Base-by-base conservation (phyloP, 2,113 vertebrate genomes). In the Callipepla squamata region DNA sequence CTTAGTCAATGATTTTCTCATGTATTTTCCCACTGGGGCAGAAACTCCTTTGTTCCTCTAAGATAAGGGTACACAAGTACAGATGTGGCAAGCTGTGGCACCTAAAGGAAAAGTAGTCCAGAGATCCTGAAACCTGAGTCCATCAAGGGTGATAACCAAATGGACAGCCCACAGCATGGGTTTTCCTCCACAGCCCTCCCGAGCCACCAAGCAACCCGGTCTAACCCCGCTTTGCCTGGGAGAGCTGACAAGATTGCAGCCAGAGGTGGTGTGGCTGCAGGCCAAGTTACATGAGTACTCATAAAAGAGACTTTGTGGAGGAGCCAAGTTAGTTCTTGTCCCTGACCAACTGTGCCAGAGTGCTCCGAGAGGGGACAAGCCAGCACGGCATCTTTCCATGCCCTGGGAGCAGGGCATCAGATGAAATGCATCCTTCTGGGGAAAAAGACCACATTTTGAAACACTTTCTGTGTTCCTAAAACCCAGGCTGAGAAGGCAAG, bases 231-330 rank as follows among this genome's bases (percentile, higher is more conserved):
- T 95, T 84, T 58, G 85, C 93, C 11, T 66, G 91, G 80, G 94
- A 96, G 90, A 95, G 93, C 90, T 95, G 96, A 96, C 90, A 93
- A 84, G 85, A 92, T 93, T 68, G 90, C 80, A 93, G 93, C 85
- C 58, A 70, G 95, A 96, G 95, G 95, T 92, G 93, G 95, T 5
- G 45, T 94, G 95, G 93, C 94, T 42, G 5, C 57, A 69, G 85
- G 95, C 96, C 96, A 96, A 93, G 76, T 88, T 96, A 96, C 94
- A 96, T 84, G 95, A 73, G 76, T 91, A 81, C 90, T 86, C 92
- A 96, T 96, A 95, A 96, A 96, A 94, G 95, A 90, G 91, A 96
- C 96, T 96, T 88, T 96, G 96, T 95, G 93, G 93, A 91, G 45
- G 48, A 96, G 95, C 96, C 96, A 96, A 96, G 85, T 76, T 89